These are phyloP conservation scores for Mola mola DNA, from an alignment of 2,113 vertebrate genomes.

Conservation along the genomic window DNA sequence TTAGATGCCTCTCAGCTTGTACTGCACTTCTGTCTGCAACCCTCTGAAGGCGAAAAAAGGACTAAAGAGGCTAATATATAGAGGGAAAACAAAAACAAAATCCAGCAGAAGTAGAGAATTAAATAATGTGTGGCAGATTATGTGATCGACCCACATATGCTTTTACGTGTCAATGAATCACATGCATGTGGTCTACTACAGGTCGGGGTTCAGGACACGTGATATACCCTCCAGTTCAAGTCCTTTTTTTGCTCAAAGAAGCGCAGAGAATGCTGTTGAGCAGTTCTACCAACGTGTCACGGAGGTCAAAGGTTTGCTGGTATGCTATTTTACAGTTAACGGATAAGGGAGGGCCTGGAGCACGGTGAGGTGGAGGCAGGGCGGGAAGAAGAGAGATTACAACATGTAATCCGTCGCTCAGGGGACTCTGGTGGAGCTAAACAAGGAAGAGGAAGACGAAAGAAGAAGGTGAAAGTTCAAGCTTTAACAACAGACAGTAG, in stretches of 20 bases:
- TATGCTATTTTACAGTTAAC: constrained; percentile 10
- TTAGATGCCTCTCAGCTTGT: too few relatives aligned
- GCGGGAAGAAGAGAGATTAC: constrained; percentile 25
- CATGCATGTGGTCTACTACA: background rate
- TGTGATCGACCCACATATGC: too few relatives aligned
- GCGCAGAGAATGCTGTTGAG: background rate
- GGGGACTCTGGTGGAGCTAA: constrained; percentile 28
- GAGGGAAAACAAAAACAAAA: too few relatives aligned
- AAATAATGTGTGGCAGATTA: too few relatives aligned
- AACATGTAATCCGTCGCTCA: constrained; percentile 19
- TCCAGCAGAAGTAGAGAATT: too few relatives aligned
- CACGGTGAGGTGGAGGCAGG: background rate
- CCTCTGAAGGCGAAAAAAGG: too few relatives aligned
- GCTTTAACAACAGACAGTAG: constrained; percentile 18
- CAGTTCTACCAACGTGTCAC: constrained; percentile 3
- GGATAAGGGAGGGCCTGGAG: background rate
- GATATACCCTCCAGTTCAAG: background rate
- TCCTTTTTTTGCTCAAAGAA: constrained; percentile 8
- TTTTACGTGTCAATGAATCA: background rate
- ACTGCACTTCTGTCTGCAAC: too few relatives aligned
- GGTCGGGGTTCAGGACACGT: constrained; percentile 31
- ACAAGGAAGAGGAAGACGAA: constrained; percentile 15
- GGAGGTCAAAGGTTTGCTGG: constrained; percentile 43
- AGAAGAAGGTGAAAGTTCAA: constrained; percentile 60
- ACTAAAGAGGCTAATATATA: too few relatives aligned